A percentile compares a stretch with the other conserved stretches of the same genome.
Conservation (phyloP, 2,888 invertebrate genomes). For the Mermis nigrescens region DNA sequence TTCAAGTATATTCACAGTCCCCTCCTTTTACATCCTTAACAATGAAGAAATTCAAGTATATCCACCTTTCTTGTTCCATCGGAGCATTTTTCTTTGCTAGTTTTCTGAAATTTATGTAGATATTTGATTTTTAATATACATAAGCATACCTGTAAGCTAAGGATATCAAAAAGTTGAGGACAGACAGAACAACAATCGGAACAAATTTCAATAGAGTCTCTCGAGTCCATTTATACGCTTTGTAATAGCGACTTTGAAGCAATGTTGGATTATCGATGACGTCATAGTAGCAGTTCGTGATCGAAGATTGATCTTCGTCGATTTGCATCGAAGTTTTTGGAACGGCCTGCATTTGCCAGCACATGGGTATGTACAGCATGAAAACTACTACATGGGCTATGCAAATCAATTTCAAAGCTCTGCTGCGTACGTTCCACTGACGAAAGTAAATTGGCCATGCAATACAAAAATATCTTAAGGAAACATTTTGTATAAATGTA, state of each 20-base stretch:
- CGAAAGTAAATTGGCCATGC: slow-evolving; percentile 31
- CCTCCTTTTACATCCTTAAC: too few species aligned
- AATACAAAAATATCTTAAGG: slow-evolving; percentile 23
- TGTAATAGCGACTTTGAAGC: background rate
- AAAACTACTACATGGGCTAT: slow-evolving; percentile 25
- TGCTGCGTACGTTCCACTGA: slow-evolving; percentile 27
- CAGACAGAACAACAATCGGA: slow-evolving; percentile 27
- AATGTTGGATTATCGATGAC: background rate
- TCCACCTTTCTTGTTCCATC: too few species aligned
- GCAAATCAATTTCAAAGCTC: slow-evolving; percentile 23
- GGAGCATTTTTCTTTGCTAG: too few species aligned
- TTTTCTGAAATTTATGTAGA: too few species aligned
- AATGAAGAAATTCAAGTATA: too few species aligned
- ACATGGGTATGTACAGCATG: slow-evolving; percentile 25
- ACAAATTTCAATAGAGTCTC: slow-evolving; percentile 26
- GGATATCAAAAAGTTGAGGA: slow-evolving; percentile 29
- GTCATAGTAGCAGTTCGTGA: background rate
- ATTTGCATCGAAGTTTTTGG: too few species aligned
- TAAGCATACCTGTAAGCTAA: slow-evolving; percentile 26
- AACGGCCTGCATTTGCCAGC: slow-evolving; percentile 6
- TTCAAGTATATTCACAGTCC: too few species aligned
- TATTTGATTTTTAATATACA: too few species aligned
- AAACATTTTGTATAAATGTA: too few species aligned
- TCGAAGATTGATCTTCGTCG: background rate
- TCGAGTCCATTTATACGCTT: slow-evolving; percentile 26